A percentile compares a stretch with the other conserved stretches of the same genome.
Evolutionary conservation across 2,797 vertebrate species (phyloP).

Genomic region (Mus minutoides): DNA sequence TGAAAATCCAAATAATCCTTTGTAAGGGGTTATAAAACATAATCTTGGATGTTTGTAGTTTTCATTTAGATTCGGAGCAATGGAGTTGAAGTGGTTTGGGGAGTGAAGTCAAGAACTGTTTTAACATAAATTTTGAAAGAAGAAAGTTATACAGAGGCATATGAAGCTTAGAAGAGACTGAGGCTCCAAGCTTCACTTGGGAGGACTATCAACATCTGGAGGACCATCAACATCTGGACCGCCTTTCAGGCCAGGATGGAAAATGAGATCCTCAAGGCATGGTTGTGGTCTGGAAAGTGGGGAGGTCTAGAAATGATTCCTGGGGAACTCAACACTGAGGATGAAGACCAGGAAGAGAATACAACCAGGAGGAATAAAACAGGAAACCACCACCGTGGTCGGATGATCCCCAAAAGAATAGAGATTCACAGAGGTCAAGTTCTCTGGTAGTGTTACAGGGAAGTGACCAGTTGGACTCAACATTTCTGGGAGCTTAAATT

Average conservation of each 20-base stretch:
- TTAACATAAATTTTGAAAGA: constrained; percentile 12
- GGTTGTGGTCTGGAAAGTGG: neutral
- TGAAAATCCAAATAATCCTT: constrained; percentile 16
- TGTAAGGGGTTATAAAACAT: neutral
- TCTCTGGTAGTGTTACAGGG: constrained; percentile 21
- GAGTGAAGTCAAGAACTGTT: neutral
- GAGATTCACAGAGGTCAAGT: neutral
- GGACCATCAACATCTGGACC: neutral
- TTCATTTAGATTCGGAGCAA: constrained; percentile 23
- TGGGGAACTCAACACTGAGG: neutral
- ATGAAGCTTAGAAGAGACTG: neutral
- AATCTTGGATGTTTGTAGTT: neutral
- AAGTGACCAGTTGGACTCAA: neutral
- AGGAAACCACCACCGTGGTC: neutral
- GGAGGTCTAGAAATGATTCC: neutral
- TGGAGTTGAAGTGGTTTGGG: neutral
- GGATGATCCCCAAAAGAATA: neutral
- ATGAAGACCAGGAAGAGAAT: constrained; percentile 32
- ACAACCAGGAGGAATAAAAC: neutral
- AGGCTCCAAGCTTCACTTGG: neutral
- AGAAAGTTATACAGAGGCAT: neutral
- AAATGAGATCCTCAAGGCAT: neutral
- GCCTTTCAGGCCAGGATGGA: neutral
- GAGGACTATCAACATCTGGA: neutral
- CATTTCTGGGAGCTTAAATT: neutral